Percentiles rank a stretch among this genome's conserved stretches.
These are phyloP conservation scores for Myodes glareolus DNA, from an alignment of 2,113 vertebrate species.

Conservation along the genomic window DNA sequence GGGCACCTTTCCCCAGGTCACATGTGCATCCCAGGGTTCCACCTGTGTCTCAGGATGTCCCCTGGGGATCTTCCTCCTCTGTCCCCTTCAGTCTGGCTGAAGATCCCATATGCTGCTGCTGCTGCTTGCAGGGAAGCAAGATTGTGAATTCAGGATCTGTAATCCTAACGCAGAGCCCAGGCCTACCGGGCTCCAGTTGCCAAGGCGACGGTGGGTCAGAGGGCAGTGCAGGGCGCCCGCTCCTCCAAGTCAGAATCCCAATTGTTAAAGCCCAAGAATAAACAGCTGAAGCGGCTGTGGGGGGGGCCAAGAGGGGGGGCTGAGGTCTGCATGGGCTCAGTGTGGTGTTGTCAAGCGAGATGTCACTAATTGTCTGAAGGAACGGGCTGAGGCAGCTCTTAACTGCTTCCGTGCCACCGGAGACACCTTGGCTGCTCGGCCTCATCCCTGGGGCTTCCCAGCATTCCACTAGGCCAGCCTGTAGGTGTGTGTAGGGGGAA, in stretches of 20 bases:
- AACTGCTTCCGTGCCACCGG: slow-evolving; percentile 86
- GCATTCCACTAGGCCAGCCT: slow-evolving; percentile 68
- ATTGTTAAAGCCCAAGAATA: slow-evolving; percentile 85
- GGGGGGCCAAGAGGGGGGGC: slow-evolving; percentile 64
- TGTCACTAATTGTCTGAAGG: slow-evolving; percentile 91
- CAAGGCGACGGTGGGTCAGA: slow-evolving; percentile 90
- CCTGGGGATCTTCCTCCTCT: slow-evolving; percentile 38
- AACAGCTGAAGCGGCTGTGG: slow-evolving; percentile 81
- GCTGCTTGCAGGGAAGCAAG: slow-evolving; percentile 75
- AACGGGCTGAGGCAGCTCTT: slow-evolving; percentile 87
- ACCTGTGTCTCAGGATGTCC: not conserved
- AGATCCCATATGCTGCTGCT: slow-evolving; percentile 64
- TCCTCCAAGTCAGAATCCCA: slow-evolving; percentile 86
- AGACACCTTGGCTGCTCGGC: slow-evolving; percentile 80
- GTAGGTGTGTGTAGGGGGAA: not conserved
- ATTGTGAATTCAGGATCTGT: slow-evolving; percentile 87
- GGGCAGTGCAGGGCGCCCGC: slow-evolving; percentile 87
- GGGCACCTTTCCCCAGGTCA: not conserved
- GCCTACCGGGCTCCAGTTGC: slow-evolving; percentile 89
- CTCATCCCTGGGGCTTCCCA: slow-evolving; percentile 76
- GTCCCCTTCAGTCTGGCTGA: slow-evolving; percentile 61
- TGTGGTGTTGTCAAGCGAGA: slow-evolving; percentile 89
- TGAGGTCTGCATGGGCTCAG: slow-evolving; percentile 84
- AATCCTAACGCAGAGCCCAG: slow-evolving; percentile 85
- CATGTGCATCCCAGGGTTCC: slow-evolving; percentile 8